A percentile compares a stretch with the other conserved stretches of the same genome.
These are phyloP conservation scores for Pherbina coryleti DNA, from an alignment of 2,888 invertebrate genomes.

Conservation along the genomic window DNA sequence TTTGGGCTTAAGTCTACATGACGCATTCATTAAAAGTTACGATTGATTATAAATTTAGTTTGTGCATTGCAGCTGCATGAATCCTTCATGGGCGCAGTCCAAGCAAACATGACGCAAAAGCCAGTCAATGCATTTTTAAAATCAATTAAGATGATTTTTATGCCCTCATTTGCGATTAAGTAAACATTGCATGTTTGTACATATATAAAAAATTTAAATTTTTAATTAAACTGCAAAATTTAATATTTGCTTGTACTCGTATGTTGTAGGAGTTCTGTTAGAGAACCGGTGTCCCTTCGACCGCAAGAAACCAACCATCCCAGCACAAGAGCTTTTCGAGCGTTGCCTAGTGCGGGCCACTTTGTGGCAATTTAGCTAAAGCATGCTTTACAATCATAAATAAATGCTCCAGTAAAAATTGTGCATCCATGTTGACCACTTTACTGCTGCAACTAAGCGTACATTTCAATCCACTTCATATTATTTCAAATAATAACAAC, in stretches of 20 bases:
- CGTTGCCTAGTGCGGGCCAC: conserved; percentile 34
- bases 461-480: conserved; percentile 45
- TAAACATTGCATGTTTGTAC: neutral
- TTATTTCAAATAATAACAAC: conserved; percentile 15
- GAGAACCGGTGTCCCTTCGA: neutral
- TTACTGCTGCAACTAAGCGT: conserved; percentile 51
- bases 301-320: conserved; percentile 8
- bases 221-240: conserved; percentile 24
- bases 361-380: conserved; percentile 46
- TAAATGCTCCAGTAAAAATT: conserved; percentile 32
- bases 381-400: conserved; percentile 29
- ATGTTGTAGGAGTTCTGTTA: neutral
- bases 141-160: conserved; percentile 64
- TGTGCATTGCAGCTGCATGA: neutral
- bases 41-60: neutral
- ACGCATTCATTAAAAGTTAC: neutral
- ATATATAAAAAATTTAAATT: conserved; percentile 19
- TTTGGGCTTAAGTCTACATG: too few species aligned
- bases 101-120: conserved; percentile 37
- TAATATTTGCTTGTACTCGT: conserved; percentile 18
- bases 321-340: conserved; percentile 11
- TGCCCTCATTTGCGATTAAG: neutral
- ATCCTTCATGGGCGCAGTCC: neutral
- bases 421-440: conserved; percentile 40
- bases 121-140: conserved; percentile 65